These are phyloP conservation scores for Festucalex cinctus DNA, from an alignment of 2,113 vertebrate genomes.

Conservation along the genomic window DNA sequence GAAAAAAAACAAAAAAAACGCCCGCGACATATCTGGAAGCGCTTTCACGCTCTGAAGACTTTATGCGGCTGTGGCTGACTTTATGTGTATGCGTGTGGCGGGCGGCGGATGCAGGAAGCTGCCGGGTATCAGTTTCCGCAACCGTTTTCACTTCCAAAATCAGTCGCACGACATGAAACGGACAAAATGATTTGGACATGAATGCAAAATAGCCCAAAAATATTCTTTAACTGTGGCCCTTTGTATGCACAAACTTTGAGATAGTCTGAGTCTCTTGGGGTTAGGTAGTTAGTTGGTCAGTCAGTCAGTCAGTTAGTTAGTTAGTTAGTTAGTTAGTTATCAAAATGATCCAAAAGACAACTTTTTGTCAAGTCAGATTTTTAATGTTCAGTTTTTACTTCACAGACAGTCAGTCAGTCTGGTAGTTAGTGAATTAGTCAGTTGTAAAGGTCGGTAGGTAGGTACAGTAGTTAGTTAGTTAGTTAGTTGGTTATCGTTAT, in stretches of 20 bases:
- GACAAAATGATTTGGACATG: background rate
- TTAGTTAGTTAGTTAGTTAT: too few species aligned
- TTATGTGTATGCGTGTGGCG: constrained; percentile 12
- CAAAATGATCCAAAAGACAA: too few species aligned
- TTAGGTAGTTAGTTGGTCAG: background rate
- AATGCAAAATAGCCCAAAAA: background rate
- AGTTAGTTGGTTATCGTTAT: too few species aligned
- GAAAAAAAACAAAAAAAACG: too few species aligned
- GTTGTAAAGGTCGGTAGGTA: too few species aligned
- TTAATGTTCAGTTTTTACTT: too few species aligned
- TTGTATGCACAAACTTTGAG: background rate
- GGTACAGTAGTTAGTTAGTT: too few species aligned
- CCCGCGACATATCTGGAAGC: background rate
- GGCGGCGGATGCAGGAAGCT: constrained; percentile 5
- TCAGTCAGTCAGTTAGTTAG: background rate
- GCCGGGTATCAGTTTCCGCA: constrained; percentile 1
- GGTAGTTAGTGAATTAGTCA: too few species aligned
- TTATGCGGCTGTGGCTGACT: background rate
- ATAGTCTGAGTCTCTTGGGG: background rate
- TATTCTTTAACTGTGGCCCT: background rate
- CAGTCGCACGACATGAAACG: background rate
- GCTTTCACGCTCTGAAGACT: constrained; percentile 3
- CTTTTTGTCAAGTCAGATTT: too few species aligned
- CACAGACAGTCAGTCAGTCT: too few species aligned
- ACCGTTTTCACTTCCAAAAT: background rate